Percentiles rank a stretch among this genome's conserved stretches.
These are phyloP conservation scores for Tiliacea aurago DNA, from an alignment of 2,888 invertebrate genomes.

Conservation along the genomic window DNA sequence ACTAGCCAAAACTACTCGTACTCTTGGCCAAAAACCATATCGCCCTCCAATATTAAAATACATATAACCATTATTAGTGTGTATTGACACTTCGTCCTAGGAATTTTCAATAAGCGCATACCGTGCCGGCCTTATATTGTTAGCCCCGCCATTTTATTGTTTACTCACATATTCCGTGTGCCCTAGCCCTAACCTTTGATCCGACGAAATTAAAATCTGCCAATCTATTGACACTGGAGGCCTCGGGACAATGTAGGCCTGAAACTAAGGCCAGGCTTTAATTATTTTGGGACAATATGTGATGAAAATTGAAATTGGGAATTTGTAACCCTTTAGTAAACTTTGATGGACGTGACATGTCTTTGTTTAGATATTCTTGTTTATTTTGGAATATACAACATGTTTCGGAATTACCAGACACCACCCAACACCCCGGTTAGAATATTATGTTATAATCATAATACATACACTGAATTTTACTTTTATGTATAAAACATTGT, in stretches of 20 bases:
- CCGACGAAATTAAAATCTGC: conserved; percentile 45
- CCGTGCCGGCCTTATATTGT: conserved; percentile 36
- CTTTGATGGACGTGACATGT: not conserved
- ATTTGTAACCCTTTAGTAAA: conserved; percentile 28
- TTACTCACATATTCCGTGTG: conserved; percentile 24
- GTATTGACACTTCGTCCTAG: conserved; percentile 38
- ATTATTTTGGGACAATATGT: conserved; percentile 40
- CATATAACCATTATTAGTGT: conserved; percentile 36
- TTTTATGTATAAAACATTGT: too few relatives aligned
- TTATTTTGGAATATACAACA: conserved; percentile 1
- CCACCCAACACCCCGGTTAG: too few relatives aligned
- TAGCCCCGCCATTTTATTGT: conserved; percentile 55
- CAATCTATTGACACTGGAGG: conserved; percentile 32
- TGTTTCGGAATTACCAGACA: too few relatives aligned
- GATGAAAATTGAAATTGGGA: conserved; percentile 33
- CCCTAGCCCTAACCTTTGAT: conserved; percentile 46
- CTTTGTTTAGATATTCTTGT: conserved; percentile 29
- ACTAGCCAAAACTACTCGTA: not conserved
- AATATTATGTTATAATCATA: too few relatives aligned
- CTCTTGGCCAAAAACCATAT: not conserved
- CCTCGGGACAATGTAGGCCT: conserved; percentile 33
- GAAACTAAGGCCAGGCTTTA: conserved; percentile 15
- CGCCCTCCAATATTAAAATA: conserved; percentile 21
- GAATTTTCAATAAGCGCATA: conserved; percentile 65
- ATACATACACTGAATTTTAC: too few relatives aligned